phyloP scores from a whole-genome alignment of 2,113 vertebrate species.

The Poeciliopsis turrubarensis region DNA sequence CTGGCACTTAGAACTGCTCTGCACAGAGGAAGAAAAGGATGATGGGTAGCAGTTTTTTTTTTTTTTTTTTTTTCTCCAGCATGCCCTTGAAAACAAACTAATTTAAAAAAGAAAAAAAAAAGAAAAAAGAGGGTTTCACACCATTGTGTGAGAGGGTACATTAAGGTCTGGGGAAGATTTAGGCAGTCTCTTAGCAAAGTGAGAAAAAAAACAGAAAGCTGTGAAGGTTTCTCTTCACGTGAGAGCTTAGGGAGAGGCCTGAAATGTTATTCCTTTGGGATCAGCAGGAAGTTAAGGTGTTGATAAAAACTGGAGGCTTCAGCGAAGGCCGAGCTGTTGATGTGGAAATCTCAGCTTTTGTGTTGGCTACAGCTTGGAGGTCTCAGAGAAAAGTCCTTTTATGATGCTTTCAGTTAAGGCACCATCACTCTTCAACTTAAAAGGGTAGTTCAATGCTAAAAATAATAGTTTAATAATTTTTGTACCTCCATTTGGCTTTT shows the following conservation, averaged over 20 bases:
- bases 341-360: neutral
- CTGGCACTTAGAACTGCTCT: constrained; percentile 39
- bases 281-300: neutral
- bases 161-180: constrained; percentile 21
- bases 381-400: neutral
- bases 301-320: neutral
- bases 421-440: neutral
- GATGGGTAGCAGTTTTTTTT: constrained; percentile 12
- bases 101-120: neutral
- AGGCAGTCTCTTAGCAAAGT: constrained; percentile 10
- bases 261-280: neutral
- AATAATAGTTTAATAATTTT: neutral
- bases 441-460: neutral
- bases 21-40: constrained; percentile 30
- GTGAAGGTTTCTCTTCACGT: neutral
- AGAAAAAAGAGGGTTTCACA: constrained; percentile 12
- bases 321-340: neutral
- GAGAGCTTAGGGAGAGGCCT: neutral
- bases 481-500: too few species aligned
- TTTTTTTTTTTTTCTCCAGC: constrained; percentile 7
- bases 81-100: constrained; percentile 48
- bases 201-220: constrained; percentile 22
- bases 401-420: neutral
- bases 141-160: constrained; percentile 1
- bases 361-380: neutral